Evolutionary conservation across 2,797 vertebrate genomes (phyloP).

Genomic region (Danio kyathit): DNA sequence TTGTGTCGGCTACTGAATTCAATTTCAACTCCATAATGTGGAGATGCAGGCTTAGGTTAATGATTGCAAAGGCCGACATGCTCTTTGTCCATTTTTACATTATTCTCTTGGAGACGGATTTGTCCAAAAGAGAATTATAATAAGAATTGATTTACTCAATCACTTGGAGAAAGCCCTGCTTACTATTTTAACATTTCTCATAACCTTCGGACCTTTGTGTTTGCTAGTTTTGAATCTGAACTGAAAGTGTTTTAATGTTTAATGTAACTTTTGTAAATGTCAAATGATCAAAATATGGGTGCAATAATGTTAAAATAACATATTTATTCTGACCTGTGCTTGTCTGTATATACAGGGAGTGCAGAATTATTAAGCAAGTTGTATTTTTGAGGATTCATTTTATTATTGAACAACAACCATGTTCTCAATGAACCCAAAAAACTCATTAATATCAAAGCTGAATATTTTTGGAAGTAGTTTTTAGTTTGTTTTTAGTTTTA

Average conservation of each 20-base stretch:
- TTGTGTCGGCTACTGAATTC: conserved; percentile 30
- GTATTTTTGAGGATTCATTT: no score
- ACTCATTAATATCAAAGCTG: no score
- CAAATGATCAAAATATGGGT: no score
- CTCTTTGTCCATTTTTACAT: conserved; percentile 39
- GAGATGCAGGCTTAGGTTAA: conserved; percentile 29
- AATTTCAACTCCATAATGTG: conserved; percentile 18
- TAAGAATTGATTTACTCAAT: not conserved
- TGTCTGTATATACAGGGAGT: no score
- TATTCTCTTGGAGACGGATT: conserved; percentile 24
- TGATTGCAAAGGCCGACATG: conserved; percentile 21
- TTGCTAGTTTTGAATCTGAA: not conserved
- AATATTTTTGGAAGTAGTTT: no score
- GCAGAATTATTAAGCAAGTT: no score
- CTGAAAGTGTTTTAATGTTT: not conserved
- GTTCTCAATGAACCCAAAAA: no score
- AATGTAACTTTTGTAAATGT: no score
- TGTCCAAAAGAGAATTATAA: not conserved
- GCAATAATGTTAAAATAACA: no score
- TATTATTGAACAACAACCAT: no score
- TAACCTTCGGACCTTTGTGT: not conserved
- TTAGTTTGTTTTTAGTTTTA: no score
- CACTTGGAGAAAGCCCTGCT: not conserved
- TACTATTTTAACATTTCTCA: not conserved
- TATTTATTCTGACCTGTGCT: no score